Evolutionary conservation across 2,888 invertebrate genomes (phyloP), one percentile per base, ranked within the genome.

Genomic region (Polia nebulosa): DNA sequence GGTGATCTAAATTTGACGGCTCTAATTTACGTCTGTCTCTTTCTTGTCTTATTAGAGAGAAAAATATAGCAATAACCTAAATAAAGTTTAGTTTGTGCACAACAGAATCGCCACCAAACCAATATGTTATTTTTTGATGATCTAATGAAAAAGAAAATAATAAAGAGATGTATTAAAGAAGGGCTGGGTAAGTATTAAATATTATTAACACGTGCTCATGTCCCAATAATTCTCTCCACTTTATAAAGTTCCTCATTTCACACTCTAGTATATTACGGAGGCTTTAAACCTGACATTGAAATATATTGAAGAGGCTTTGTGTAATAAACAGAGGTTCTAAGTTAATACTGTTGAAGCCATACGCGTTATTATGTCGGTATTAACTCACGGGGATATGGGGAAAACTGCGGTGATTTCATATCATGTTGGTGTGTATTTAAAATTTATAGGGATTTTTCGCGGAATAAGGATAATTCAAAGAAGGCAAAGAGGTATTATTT

Each of bases 291-390:
- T 32, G 52, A 44, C n/a, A 20, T 36, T 52, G 44, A 7, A 41
- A 52, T 52, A 20, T 39, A 72, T 36, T 36, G 17, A 13, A 25
- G 36, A 59, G 34, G 17, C 55, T 68, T 41, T 49, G 22, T 69
- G 41, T 34, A 22, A 69, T 69, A 57, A 56, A 49, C 32, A 32
- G 5, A 34, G 34, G 22, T 57, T 51, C 34, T 34, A 34, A 56
- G 15, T 34, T 34, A 57, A 69, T 69, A 57, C 32, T 20, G 27
- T 17, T 36, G 51, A 59, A 70, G 68, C 5, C 25, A 47, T 32
- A 20, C 4, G n/a, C 63, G 57, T 36, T 52, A 29, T 27, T 36
- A 52, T 6, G 25, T 47, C 9, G n/a, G 39, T 1, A 22, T 53
- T 55, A 47, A 52, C 51, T 66, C 45, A 13, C 6, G 17, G 22